These are phyloP conservation scores for Zaprionus nigranus DNA, from an alignment of 1,140 invertebrate genomes.

Conservation along the genomic window DNA sequence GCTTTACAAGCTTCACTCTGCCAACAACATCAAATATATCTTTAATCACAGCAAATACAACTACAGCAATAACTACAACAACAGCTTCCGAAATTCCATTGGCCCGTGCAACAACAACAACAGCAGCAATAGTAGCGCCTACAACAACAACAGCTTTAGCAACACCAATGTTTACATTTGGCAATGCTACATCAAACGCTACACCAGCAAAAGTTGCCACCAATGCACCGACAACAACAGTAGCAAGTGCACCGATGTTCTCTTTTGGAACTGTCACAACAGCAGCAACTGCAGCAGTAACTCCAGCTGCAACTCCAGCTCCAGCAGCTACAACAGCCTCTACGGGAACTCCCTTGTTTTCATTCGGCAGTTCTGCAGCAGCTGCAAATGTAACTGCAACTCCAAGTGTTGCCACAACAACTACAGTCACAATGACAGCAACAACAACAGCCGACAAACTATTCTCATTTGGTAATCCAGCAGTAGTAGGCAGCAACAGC, in stretches of 20 bases:
- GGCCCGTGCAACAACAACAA: slow-evolving; percentile 17
- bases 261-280: slow-evolving; percentile 19
- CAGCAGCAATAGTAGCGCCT: slow-evolving; percentile 7
- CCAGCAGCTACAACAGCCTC: background rate
- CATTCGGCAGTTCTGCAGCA: slow-evolving; percentile 40
- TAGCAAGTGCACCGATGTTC: slow-evolving; percentile 7
- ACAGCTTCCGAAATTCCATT: slow-evolving; percentile 7
- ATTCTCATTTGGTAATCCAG: background rate
- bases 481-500: background rate
- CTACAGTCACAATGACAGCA: background rate
- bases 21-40: background rate
- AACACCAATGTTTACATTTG: slow-evolving; percentile 36
- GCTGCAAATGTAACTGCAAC: background rate
- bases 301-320: slow-evolving; percentile 13
- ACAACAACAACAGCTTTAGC: slow-evolving; percentile 27
- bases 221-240: slow-evolving; percentile 12
- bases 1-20: background rate
- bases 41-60: background rate
- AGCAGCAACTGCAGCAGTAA: background rate
- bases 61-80: background rate
- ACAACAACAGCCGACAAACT: background rate
- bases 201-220: background rate
- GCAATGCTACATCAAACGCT: slow-evolving; percentile 9
- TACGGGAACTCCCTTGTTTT: slow-evolving; percentile 11
- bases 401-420: background rate